Percentiles rank a stretch among this genome's conserved stretches.
Evolutionary conservation across 2,888 invertebrate species (phyloP).

Genomic region (Rhingia rostrata): DNA sequence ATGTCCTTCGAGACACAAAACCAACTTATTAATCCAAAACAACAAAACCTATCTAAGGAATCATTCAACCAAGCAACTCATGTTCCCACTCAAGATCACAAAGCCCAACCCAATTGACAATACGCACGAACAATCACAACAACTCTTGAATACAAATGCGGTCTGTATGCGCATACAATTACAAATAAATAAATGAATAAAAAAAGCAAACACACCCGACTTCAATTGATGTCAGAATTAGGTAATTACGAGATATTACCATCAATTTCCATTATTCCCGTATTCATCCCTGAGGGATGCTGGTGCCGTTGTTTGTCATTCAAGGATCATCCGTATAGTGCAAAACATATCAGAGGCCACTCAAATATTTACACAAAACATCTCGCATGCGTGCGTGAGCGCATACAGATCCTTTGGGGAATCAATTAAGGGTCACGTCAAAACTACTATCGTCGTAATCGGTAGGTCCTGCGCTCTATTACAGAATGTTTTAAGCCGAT

Average conservation of each 20-base stretch:
- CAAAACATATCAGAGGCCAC: conserved; percentile 56
- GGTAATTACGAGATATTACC: conserved; percentile 70
- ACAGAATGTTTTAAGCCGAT: conserved; percentile 61
- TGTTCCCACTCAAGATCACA: conserved; percentile 29
- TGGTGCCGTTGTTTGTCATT: conserved; percentile 36
- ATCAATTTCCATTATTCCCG: not conserved
- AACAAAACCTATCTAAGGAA: not conserved
- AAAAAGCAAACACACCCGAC: conserved; percentile 31
- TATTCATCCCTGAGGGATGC: conserved; percentile 39
- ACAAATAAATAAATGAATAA: conserved; percentile 45
- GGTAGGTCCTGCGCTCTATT: conserved; percentile 26
- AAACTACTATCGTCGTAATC: conserved; percentile 19
- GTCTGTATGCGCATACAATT: conserved; percentile 34
- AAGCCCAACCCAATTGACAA: not conserved
- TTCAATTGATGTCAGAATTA: conserved; percentile 57
- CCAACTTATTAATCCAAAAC: not conserved
- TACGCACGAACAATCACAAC: not conserved
- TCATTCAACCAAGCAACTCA: conserved; percentile 12
- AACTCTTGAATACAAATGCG: conserved; percentile 20
- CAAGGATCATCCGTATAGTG: conserved; percentile 48
- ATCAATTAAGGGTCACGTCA: conserved; percentile 23
- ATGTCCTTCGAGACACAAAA: no score
- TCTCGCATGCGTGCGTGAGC: conserved; percentile 66
- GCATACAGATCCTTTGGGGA: conserved; percentile 49
- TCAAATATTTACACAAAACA: conserved; percentile 73